Conservation (phyloP, 1,140 invertebrate species). For the Drosophila micromelanica region DNA sequence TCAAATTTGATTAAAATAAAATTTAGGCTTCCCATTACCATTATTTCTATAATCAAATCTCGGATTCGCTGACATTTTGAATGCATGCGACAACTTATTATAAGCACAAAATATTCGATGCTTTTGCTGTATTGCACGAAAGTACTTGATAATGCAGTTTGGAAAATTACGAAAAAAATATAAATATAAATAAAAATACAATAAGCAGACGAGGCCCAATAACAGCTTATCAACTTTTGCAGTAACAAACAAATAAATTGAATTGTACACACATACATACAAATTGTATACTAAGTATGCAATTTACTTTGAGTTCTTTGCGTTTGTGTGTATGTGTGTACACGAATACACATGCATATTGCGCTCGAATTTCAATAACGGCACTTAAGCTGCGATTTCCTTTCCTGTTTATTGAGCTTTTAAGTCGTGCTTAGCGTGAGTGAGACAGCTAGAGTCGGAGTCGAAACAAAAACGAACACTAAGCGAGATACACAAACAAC, state of each 20-base stretch:
- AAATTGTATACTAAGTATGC: not conserved
- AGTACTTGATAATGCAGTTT: slow-evolving; percentile 8
- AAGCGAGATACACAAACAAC: slow-evolving; percentile 10
- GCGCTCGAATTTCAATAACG: slow-evolving; percentile 41
- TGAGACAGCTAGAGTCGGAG: slow-evolving; percentile 13
- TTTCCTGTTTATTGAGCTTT: slow-evolving; percentile 38
- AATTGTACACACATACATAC: not conserved
- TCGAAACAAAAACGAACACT: not conserved
- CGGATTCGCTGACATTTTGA: not conserved
- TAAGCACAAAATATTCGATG: not conserved
- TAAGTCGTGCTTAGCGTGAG: slow-evolving; percentile 30
- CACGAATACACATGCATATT: not conserved
- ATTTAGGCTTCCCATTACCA: too few species aligned
- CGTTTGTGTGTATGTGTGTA: not conserved
- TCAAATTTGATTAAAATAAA: too few species aligned
- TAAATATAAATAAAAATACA: too few species aligned
- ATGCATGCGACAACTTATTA: not conserved
- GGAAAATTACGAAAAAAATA: slow-evolving; percentile 18
- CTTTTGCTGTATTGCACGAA: not conserved
- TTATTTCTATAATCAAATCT: not conserved
- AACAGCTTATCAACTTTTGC: slow-evolving; percentile 23
- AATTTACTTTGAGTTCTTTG: not conserved
- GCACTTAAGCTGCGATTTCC: slow-evolving; percentile 42
- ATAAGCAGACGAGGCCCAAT: not conserved
- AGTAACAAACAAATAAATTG: slow-evolving; percentile 36